Base-by-base conservation (phyloP, 1,140 invertebrate genomes). In the Rhagoletis pomonella region DNA sequence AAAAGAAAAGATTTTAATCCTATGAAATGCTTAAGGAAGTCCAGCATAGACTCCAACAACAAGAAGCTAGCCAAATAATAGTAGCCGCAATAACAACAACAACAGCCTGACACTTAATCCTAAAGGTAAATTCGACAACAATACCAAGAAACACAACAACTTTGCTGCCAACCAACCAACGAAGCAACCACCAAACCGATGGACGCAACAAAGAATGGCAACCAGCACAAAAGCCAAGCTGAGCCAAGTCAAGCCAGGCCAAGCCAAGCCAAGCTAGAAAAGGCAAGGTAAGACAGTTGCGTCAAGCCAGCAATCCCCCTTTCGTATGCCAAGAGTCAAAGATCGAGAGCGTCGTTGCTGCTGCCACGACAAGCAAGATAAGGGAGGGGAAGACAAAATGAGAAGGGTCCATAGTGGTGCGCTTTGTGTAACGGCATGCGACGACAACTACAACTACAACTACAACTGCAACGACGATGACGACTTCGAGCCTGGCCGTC, bases 91-190 rank as follows among this genome's bases (percentile, higher is more conserved):
- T 2, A 62, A 44, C 59, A 86, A 86, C 29, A 86, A 86, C 58
- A 42, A 86, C 50, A 60, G 90, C 92, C 90, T 89, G 90, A 90
- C 89, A 92, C 90, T 91, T 91, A 90, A 91, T 92, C 91, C 90
- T 90, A 90, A 89, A 91, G 88, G 90, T 88, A 91, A 92, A 60
- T 87, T 87, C 89, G 87, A 67, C 29, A 67, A 73, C 39, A 73
- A 73, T 73, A 73, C 4, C 14, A 73, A 73, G 39, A 69, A 69
- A 14, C 39, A 44, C 69, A 50, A n/a, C 42, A 50, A 50, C 69
- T 42, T 39, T 39, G 2, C 10, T 69, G 29, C 12, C 19, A 58
- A 29, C 4, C 47, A 55, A 81, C n/a, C 47, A 10, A 17, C n/a
- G 17, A 92, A 91, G 89, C 47, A 81, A 81, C 73, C 73, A n/a